Conservation (phyloP, 1,140 invertebrate genomes). For the Papilio machaon region DNA sequence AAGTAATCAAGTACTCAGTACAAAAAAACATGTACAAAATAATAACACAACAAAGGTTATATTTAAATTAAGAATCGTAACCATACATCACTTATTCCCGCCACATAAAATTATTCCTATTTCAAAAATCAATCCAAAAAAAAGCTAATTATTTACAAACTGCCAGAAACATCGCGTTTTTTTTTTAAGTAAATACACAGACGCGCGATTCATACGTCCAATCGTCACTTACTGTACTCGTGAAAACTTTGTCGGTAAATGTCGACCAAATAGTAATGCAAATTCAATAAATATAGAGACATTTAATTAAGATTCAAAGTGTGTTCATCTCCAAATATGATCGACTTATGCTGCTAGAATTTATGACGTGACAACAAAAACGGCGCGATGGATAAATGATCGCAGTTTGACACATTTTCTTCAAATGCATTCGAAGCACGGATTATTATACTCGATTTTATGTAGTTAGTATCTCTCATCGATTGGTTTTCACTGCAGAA, state of each 20-base stretch:
- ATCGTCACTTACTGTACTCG: constrained; percentile 55
- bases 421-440: constrained; percentile 30
- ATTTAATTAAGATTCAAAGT: constrained; percentile 55
- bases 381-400: constrained; percentile 63
- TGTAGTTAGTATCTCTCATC: not conserved
- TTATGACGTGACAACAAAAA: constrained; percentile 46
- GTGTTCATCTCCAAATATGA: constrained; percentile 56
- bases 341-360: constrained; percentile 45
- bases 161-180: constrained; percentile 27
- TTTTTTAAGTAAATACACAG: not conserved
- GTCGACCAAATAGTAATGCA: constrained; percentile 47
- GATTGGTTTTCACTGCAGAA: not conserved
- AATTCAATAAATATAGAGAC: constrained; percentile 29
- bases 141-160: not conserved
- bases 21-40: not conserved
- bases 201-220: constrained; percentile 45
- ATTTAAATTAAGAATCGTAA: not conserved
- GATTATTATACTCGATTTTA: not conserved
- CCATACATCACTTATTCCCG: not conserved
- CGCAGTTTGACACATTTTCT: constrained; percentile 40
- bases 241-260: constrained; percentile 56
- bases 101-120: not conserved
- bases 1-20: not conserved
- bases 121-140: not conserved
- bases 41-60: not conserved